Evolutionary conservation across 2,797 vertebrate genomes (phyloP).

Genomic region (Myiotriccus ornatus): DNA sequence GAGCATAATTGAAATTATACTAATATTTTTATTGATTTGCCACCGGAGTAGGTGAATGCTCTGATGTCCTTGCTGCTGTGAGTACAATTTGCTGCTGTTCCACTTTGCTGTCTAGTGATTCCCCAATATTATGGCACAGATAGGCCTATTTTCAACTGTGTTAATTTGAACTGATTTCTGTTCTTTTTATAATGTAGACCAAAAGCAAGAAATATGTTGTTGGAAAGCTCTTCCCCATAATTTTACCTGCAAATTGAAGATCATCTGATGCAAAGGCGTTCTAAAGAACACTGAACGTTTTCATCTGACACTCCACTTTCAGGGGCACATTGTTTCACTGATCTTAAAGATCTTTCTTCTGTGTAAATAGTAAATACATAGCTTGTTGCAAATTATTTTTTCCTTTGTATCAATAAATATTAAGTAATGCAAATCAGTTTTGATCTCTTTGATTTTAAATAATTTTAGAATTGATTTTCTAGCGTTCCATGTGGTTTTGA

Average conservation of each 20-base stretch:
- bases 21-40: background rate
- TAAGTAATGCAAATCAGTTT: background rate
- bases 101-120: background rate
- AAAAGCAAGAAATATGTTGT: background rate
- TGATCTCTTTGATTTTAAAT: background rate
- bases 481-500: background rate
- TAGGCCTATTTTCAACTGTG: background rate
- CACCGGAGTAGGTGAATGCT: background rate
- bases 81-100: background rate
- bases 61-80: background rate
- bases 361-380: slow-evolving; percentile 9
- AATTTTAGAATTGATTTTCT: background rate
- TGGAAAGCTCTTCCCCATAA: background rate
- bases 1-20: background rate
- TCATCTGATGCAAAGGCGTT: background rate
- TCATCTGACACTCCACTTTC: background rate
- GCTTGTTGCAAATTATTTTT: background rate
- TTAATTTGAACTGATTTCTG: background rate
- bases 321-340: background rate
- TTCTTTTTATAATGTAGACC: background rate
- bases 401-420: slow-evolving; percentile 36
- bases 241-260: background rate
- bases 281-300: background rate
- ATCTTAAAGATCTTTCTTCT: background rate
- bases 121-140: background rate